Evolutionary conservation across 1,140 invertebrate genomes (phyloP), one percentile per base, ranked within the genome.

Genomic region (Magallana angulata): DNA sequence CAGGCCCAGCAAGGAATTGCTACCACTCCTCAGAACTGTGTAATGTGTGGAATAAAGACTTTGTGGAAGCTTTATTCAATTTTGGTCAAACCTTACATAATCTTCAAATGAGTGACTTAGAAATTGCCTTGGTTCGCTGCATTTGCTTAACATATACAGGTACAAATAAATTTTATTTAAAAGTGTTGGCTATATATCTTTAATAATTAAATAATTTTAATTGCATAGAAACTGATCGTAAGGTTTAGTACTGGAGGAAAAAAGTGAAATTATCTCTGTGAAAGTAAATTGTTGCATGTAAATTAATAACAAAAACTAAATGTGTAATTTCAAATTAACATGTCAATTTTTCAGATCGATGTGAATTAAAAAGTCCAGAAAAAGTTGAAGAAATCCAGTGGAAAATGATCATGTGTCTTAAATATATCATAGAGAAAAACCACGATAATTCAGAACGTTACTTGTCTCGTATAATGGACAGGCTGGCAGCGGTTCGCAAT

Each of bases 301-400:
- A 48, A 48, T 48, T 48, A 48, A 48, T 48, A 48, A 48, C 5
- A 48, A 48, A 48, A 48, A 4, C 36, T 48, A 48, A 48, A 48
- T 48, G 36, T 48, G 36, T 48, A 4, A 48, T 48, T 48, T 48
- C 2, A 48, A 48, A 48, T 48, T 48, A 18, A n/a, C 9, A 48
- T 85, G 57, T 81, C 62, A 1, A 85, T 89, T 89, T 60, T 85
- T 76, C 11, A 92, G 91, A 92, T 80, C 89, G 91, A n/a, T 91
- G 91, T 88, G 60, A 64, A 7, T 87, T 92, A 24, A 58, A 86
- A 58, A 87, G 91, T 24, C 87, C 88, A 57, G 85, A 90, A 0
- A 87, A 88, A 62, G 91, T 91, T 59, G 87, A 89, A 11, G 60
- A 76, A 30, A 89, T 92, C n/a, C 91, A 92, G 82, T 91, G 88